Conservation (phyloP, 2,113 vertebrate species). For the Sander lucioperca region DNA sequence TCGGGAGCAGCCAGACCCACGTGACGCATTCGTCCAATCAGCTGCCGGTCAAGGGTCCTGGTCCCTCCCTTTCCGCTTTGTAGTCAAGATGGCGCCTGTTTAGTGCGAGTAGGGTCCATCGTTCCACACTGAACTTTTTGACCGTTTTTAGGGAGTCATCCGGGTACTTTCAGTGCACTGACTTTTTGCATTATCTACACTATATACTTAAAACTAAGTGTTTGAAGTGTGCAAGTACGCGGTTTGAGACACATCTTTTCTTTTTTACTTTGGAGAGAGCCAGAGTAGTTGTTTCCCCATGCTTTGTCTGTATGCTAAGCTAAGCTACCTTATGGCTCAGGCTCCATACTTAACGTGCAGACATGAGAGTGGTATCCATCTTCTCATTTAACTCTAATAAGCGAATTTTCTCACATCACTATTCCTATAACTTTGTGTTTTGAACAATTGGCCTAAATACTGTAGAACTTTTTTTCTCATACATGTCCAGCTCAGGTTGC, state of each 20-base stretch:
- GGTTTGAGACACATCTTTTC: not conserved
- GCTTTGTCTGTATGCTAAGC: not conserved
- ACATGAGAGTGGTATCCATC: not conserved
- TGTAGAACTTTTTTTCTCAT: not conserved
- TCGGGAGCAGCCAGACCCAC: too few relatives aligned
- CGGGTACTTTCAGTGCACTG: too few relatives aligned
- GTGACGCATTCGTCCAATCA: too few relatives aligned
- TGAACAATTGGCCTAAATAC: not conserved
- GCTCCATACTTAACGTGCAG: not conserved
- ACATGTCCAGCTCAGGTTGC: conserved; percentile 32
- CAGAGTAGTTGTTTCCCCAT: not conserved
- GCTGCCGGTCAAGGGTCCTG: too few relatives aligned
- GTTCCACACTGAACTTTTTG: too few relatives aligned
- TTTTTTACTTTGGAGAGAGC: not conserved
- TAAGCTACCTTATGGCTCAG: not conserved
- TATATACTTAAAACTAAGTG: too few relatives aligned
- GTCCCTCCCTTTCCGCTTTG: too few relatives aligned
- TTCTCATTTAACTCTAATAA: not conserved
- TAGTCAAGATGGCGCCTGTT: too few relatives aligned
- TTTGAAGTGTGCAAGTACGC: too few relatives aligned
- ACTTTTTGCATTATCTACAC: too few relatives aligned
- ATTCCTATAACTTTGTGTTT: not conserved
- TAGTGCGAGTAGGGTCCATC: too few relatives aligned
- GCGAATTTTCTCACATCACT: not conserved
- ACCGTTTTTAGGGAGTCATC: too few relatives aligned